Evolutionary conservation across 2,113 vertebrate species (phyloP).

Genomic region (Lophotis ruficrista): DNA sequence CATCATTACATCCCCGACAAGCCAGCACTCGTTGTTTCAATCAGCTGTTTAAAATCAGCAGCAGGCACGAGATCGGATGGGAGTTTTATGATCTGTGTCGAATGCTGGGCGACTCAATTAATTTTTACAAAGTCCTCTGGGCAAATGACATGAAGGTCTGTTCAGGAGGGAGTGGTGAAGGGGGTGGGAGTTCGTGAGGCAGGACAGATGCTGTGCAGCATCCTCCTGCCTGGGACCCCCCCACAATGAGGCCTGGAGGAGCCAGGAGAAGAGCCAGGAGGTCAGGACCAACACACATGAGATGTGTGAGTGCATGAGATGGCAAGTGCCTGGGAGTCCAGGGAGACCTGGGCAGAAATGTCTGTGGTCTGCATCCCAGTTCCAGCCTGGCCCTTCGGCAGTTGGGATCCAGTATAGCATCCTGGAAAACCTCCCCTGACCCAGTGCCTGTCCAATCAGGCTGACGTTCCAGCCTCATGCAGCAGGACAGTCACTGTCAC

Average conservation of each 20-base stretch:
- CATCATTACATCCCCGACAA: background rate
- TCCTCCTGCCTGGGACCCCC: background rate
- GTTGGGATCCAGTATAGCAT: background rate
- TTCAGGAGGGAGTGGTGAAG: background rate
- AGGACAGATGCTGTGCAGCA: background rate
- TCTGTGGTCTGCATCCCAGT: background rate
- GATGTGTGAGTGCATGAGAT: background rate
- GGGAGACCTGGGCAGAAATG: background rate
- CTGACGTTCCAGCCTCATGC: background rate
- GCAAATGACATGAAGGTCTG: background rate
- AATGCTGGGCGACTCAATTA: constrained; percentile 54
- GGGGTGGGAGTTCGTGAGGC: fast-evolving
- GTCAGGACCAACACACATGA: background rate
- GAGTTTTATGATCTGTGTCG: constrained; percentile 50
- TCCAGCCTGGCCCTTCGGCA: background rate
- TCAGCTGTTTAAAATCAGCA: constrained; percentile 7
- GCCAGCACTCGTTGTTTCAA: background rate
- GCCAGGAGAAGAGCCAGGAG: background rate
- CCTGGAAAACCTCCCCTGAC: background rate
- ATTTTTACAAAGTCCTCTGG: constrained; percentile 36
- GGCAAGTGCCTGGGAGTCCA: background rate
- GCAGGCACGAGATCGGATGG: constrained; percentile 39
- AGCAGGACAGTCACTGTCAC: background rate
- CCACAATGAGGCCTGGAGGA: background rate
- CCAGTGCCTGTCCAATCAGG: background rate